Evolutionary conservation across 2,113 vertebrate genomes (phyloP).

Genomic region (Sylvia atricapilla): DNA sequence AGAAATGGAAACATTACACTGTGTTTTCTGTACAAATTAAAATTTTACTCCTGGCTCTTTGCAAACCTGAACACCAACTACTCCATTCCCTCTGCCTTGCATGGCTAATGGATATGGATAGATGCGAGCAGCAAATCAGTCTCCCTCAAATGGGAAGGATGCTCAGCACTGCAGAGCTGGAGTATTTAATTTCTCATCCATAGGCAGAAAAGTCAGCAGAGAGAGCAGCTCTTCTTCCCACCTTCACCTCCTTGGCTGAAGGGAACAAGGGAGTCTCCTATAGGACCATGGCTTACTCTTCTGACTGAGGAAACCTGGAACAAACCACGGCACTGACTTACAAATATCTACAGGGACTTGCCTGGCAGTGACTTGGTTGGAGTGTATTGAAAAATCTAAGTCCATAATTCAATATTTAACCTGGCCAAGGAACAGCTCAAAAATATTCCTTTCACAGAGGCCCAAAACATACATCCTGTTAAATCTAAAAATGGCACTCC

Average conservation of each 20-base stretch:
- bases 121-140: background rate
- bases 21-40: slow-evolving; percentile 28
- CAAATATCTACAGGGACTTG: background rate
- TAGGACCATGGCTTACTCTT: background rate
- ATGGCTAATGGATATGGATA: slow-evolving; percentile 29
- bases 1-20: background rate
- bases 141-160: background rate
- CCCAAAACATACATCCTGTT: background rate
- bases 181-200: background rate
- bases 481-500: background rate
- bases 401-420: background rate
- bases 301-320: background rate
- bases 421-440: background rate
- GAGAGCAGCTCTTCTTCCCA: background rate
- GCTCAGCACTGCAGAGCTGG: background rate
- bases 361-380: background rate
- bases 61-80: slow-evolving; percentile 11
- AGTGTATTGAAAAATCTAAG: background rate
- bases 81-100: background rate
- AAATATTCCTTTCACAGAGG: background rate
- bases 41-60: background rate
- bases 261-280: background rate
- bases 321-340: background rate
- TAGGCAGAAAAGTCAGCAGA: background rate
- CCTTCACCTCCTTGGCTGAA: background rate